Base-by-base conservation (phyloP, 2,888 invertebrate species). In the Peribatodes rhomboidaria region DNA sequence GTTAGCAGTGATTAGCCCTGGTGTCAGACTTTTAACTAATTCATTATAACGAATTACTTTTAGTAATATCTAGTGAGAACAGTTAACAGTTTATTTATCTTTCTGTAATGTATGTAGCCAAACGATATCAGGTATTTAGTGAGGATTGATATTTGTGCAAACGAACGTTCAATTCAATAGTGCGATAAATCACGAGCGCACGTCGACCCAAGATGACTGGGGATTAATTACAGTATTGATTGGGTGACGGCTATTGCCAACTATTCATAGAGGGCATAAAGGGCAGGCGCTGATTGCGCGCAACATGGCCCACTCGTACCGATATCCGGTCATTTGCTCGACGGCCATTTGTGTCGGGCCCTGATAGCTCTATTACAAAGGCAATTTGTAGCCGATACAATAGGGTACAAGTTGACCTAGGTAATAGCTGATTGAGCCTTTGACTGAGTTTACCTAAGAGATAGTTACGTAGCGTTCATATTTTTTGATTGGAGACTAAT, bases 181-280 rank as follows among this genome's bases (percentile, higher is more conserved):
- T 63, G 71, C 76, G 69, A 85, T 88, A 80, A 85, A 87, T 88
- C 82, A 85, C 75, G 63, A 72, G 61, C 67, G 68, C 68, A 77
- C 78, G 86, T 84, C 87, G 74, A 77, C 76, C 81, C 81, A 84
- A 87, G 84, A 83, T 82, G 85, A 79, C 82, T 78, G 69, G 14
- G 69, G 73, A 87, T 86, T 86, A 87, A 89, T 86, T 79, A 80
- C 77, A 58, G 67, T 71, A 76, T 75, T 68, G 75, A 64, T 59
- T 31, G 49, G 10, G 35, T 41, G 53, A 68, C 69, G 67, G 55
- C 65, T 67, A 72, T 63, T 68, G 61, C 54, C 44, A 47, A 60
- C 62, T 55, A 68, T 71, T 68, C 67, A 71, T 70, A 69, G 65
- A 64, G 33, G 61, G 54, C 18, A 50, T 54, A 58, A 52, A 49